phyloP scores from a whole-genome alignment of 2,113 vertebrate species.

The Colius striatus region DNA sequence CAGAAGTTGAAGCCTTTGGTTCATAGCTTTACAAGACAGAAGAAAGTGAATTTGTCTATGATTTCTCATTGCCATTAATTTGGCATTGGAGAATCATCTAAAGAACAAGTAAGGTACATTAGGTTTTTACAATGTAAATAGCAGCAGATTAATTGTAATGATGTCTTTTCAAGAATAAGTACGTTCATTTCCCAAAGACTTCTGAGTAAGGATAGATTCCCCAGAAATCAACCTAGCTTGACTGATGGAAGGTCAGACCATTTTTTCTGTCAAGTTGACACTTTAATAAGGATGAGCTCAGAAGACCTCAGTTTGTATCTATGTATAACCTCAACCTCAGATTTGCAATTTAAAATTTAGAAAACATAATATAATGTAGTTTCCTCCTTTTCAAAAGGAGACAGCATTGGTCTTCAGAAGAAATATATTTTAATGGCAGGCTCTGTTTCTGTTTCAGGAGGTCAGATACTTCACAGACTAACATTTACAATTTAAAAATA shows the following conservation, averaged over 20 bases:
- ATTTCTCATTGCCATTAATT: rapidly evolving
- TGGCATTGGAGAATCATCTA: not conserved
- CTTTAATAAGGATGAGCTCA: not conserved
- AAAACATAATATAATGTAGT: not conserved
- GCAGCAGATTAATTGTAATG: not conserved
- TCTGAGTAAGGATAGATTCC: not conserved
- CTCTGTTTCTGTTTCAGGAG: not conserved
- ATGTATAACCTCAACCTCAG: not conserved
- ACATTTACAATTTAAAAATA: not conserved
- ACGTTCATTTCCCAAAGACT: not conserved
- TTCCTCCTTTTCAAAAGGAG: not conserved
- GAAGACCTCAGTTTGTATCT: not conserved
- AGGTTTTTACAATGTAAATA: not conserved
- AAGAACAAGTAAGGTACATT: not conserved
- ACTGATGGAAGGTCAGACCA: not conserved
- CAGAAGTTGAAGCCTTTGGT: not conserved
- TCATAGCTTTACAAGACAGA: not conserved
- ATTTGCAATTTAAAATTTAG: not conserved
- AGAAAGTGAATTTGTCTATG: not conserved
- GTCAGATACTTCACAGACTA: not conserved
- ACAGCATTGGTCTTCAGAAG: not conserved
- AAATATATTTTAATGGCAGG: not conserved
- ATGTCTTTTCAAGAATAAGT: not conserved
- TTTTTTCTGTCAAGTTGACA: not conserved
- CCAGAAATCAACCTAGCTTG: not conserved